Evolutionary conservation across 2,113 vertebrate species (phyloP).

Genomic region (Lamprologus tigripictilis): DNA sequence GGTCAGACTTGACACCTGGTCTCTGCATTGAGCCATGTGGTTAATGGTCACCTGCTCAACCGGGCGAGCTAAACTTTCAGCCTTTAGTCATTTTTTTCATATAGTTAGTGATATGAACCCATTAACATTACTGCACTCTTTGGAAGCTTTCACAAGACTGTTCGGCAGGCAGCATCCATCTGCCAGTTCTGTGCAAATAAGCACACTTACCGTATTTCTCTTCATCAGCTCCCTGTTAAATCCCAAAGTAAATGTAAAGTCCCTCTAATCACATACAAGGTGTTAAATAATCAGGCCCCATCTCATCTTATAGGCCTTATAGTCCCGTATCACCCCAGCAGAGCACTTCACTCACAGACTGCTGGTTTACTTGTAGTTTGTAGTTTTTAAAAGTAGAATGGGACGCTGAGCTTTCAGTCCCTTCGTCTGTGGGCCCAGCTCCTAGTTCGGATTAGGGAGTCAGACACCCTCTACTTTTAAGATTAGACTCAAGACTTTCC

Average conservation of each 20-base stretch:
- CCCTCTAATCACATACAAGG: not conserved
- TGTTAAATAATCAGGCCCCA: not conserved
- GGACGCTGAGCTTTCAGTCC: not conserved
- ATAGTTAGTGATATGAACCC: conserved; percentile 14
- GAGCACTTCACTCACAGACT: not conserved
- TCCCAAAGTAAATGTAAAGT: not conserved
- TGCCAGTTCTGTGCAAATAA: not conserved
- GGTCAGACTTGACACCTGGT: not conserved
- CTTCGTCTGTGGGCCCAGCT: not conserved
- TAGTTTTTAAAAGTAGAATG: not conserved
- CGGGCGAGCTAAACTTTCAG: not conserved
- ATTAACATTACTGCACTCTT: not conserved
- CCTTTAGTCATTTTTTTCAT: not conserved
- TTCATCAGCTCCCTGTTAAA: not conserved
- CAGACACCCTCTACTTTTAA: not conserved
- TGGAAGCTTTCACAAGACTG: not conserved
- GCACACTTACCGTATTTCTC: not conserved
- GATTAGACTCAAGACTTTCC: not conserved
- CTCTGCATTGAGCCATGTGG: not conserved
- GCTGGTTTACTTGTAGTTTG: not conserved
- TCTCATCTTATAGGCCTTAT: not conserved
- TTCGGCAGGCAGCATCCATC: not conserved
- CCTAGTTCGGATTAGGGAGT: accelerated
- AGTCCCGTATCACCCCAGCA: not conserved
- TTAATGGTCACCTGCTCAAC: not conserved